These are phyloP conservation scores for Calephelis virginiensis DNA, from an alignment of 1,140 invertebrate genomes.

Conservation along the genomic window DNA sequence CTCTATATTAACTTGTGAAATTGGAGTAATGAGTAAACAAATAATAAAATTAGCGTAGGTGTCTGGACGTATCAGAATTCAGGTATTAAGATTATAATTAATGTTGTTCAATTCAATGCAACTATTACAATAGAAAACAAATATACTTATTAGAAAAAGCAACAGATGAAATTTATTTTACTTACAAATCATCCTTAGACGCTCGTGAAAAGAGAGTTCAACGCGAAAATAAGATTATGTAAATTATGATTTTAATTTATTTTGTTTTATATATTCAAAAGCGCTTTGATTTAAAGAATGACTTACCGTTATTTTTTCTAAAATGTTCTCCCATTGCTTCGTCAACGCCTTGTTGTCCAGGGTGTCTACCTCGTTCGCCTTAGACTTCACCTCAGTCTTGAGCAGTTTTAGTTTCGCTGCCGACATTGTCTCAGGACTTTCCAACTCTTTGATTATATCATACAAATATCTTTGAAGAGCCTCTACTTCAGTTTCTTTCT, in stretches of 20 bases:
- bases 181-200: background rate
- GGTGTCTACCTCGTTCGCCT: constrained; percentile 35
- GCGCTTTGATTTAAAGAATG: constrained; percentile 4
- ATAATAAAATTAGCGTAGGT: too few species aligned
- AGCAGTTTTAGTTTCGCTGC: constrained; percentile 38
- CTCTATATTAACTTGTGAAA: too few species aligned
- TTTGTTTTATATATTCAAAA: constrained; percentile 8
- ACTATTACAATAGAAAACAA: too few species aligned
- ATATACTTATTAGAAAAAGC: background rate
- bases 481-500: constrained; percentile 34
- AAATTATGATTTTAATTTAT: background rate
- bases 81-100: too few species aligned
- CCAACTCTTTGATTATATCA: constrained; percentile 44
- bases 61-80: too few species aligned
- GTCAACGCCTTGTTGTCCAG: constrained; percentile 39
- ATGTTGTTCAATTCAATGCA: too few species aligned
- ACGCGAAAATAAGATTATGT: background rate
- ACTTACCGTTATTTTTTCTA: constrained; percentile 59
- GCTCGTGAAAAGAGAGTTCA: constrained; percentile 1
- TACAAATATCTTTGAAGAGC: constrained; percentile 39
- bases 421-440: constrained; percentile 38
- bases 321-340: constrained; percentile 47
- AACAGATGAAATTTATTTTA: background rate
- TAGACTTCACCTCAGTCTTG: constrained; percentile 6
- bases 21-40: too few species aligned